A percentile compares a stretch with the other conserved stretches of the same genome.
Evolutionary conservation across 1,140 invertebrate species (phyloP).

Genomic region (Hirudo medicinalis): DNA sequence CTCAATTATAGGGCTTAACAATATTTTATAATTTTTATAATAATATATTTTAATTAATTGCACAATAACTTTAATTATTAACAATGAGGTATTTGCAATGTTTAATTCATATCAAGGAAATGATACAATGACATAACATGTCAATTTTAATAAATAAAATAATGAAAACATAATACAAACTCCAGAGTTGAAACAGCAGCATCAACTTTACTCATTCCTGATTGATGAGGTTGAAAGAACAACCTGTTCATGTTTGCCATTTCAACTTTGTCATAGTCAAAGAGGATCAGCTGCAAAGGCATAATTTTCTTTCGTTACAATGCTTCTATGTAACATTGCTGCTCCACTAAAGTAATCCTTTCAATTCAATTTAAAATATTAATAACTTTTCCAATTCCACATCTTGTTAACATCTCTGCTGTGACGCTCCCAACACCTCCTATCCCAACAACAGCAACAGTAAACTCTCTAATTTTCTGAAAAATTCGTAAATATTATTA

Average conservation of each 20-base stretch:
- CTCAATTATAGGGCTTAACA: background rate
- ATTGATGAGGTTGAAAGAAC: conserved; percentile 96
- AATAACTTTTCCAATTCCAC: conserved; percentile 86
- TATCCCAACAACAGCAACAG: conserved; percentile 90
- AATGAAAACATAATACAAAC: conserved; percentile 28
- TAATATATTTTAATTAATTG: too few species aligned
- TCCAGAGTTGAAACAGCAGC: conserved; percentile 76
- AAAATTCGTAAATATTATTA: conserved; percentile 18
- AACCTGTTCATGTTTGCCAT: conserved; percentile 97
- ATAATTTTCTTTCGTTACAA: background rate
- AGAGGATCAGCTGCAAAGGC: conserved; percentile 62
- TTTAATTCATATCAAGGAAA: background rate
- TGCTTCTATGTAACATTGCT: background rate
- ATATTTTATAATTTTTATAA: too few species aligned
- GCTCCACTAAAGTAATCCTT: background rate
- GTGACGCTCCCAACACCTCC: conserved; percentile 98
- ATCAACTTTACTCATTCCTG: conserved; percentile 88
- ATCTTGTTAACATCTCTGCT: conserved; percentile 92
- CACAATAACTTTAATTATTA: too few species aligned
- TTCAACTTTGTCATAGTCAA: conserved; percentile 98
- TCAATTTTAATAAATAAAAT: background rate
- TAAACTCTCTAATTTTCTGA: conserved; percentile 67
- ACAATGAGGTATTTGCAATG: background rate
- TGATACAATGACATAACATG: too few species aligned
- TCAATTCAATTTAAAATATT: background rate